Evolutionary conservation across 64 coral and sea anemone genomes (phyloP).

Genomic region (Montipora capricornis): DNA sequence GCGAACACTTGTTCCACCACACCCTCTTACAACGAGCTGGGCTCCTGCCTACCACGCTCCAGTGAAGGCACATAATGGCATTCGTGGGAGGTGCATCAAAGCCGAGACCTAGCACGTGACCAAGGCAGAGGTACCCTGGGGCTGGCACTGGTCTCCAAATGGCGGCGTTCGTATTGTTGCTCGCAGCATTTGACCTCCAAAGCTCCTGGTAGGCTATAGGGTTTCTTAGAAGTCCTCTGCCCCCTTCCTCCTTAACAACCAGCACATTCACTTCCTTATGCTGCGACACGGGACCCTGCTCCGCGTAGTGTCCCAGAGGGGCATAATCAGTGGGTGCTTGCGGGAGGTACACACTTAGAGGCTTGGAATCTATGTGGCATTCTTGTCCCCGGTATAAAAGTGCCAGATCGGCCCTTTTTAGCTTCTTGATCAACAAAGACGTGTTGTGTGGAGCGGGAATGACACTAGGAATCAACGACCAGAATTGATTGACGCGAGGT

Average conservation of each 20-base stretch:
- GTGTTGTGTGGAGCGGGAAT: slow-evolving; percentile 70
- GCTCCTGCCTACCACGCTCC: slow-evolving; percentile 66
- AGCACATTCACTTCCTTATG: slow-evolving; percentile 28
- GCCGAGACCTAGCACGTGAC: slow-evolving; percentile 72
- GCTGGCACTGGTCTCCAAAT: slow-evolving; percentile 82
- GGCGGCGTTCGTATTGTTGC: slow-evolving; percentile 22
- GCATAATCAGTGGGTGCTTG: slow-evolving; percentile 76
- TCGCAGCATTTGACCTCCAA: slow-evolving; percentile 51
- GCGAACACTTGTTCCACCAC: slow-evolving; percentile 45
- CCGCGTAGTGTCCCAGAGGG: slow-evolving; percentile 73
- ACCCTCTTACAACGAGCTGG: slow-evolving; percentile 54
- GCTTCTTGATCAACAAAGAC: slow-evolving; percentile 51
- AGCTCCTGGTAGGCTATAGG: slow-evolving; percentile 72
- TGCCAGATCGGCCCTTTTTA: slow-evolving; percentile 59
- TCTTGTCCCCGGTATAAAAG: slow-evolving; percentile 67
- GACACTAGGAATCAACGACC: slow-evolving; percentile 57
- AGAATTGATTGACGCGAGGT: slow-evolving; percentile 6
- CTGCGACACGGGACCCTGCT: slow-evolving; percentile 23
- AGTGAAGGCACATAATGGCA: slow-evolving; percentile 82
- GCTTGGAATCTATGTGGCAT: slow-evolving; percentile 44
- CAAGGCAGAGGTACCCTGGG: slow-evolving; percentile 81
- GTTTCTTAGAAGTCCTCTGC: slow-evolving; percentile 52
- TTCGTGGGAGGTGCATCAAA: slow-evolving; percentile 51
- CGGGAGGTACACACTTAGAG: slow-evolving; percentile 81
- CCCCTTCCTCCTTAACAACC: slow-evolving; percentile 71